Percentiles rank a stretch among this genome's conserved stretches.
Conservation (phyloP, 2,113 vertebrate genomes). For the Nycticryphes semicollaris region DNA sequence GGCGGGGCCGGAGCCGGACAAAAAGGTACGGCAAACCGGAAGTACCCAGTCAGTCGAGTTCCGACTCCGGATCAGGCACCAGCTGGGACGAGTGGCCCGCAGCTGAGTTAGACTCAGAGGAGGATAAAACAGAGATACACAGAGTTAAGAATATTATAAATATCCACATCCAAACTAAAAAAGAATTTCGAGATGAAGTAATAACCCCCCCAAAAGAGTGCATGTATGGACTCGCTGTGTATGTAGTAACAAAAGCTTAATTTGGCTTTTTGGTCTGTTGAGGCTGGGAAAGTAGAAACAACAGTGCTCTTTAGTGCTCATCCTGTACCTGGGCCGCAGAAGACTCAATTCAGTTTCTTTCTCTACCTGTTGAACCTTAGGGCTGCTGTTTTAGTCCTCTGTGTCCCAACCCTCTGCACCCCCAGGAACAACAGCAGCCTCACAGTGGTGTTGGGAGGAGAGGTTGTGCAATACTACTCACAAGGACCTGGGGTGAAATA, state of each 20-base stretch:
- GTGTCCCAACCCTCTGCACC: neutral
- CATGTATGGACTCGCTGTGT: fast-evolving
- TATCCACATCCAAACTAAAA: no score
- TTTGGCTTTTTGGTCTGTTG: neutral
- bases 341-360: neutral
- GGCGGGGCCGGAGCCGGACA: no score
- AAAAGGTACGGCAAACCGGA: no score
- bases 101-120: no score
- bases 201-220: no score
- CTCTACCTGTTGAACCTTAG: neutral
- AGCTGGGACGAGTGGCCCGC: no score
- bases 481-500: neutral
- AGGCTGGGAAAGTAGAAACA: neutral
- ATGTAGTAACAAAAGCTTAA: neutral
- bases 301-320: neutral
- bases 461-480: neutral
- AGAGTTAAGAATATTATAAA: no score
- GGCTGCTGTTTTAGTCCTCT: neutral
- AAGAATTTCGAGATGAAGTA: no score
- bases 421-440: neutral
- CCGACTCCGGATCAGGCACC: no score
- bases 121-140: no score
- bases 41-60: no score
- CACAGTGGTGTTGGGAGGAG: fast-evolving
- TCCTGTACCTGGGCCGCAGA: neutral